These are phyloP conservation scores for Apotomis turbidana DNA, from an alignment of 2,888 invertebrate genomes.

Conservation along the genomic window DNA sequence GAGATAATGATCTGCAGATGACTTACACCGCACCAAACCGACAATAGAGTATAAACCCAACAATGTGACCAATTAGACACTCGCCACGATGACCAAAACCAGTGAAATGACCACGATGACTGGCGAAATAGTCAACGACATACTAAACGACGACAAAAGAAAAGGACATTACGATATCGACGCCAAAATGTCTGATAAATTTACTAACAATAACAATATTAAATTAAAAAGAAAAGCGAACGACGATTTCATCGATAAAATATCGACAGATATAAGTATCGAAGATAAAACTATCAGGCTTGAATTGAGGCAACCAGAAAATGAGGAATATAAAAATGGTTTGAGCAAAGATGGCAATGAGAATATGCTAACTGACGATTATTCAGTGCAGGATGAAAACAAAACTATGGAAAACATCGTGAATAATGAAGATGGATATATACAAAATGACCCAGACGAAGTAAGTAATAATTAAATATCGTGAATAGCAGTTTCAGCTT, in stretches of 20 bases:
- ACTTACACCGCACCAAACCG: conserved; percentile 80
- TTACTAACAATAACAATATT: conserved; percentile 59
- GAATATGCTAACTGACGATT: conserved; percentile 21
- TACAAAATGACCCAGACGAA: conserved; percentile 25
- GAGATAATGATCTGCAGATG: conserved; percentile 81
- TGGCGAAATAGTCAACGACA: conserved; percentile 63
- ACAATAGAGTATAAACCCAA: conserved; percentile 70
- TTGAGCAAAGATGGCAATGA: conserved; percentile 18
- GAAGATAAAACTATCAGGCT: conserved; percentile 67
- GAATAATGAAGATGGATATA: conserved; percentile 33
- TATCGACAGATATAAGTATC: conserved; percentile 64
- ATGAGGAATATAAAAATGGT: conserved; percentile 40
- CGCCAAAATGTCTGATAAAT: conserved; percentile 51
- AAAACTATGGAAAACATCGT: conserved; percentile 33
- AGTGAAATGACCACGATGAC: conserved; percentile 69
- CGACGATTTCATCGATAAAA: conserved; percentile 48
- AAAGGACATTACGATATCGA: conserved; percentile 57
- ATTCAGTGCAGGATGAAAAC: conserved; percentile 21
- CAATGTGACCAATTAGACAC: conserved; percentile 79
- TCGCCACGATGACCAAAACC: conserved; percentile 71
- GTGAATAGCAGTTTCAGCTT: neutral
- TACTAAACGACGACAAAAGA: conserved; percentile 68
- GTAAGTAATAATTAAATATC: conserved; percentile 24
- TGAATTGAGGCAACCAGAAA: conserved; percentile 61
- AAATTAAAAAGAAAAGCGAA: conserved; percentile 62